phyloP scores from a whole-genome alignment of 2,113 vertebrate genomes.

The Camelus dromedarius region DNA sequence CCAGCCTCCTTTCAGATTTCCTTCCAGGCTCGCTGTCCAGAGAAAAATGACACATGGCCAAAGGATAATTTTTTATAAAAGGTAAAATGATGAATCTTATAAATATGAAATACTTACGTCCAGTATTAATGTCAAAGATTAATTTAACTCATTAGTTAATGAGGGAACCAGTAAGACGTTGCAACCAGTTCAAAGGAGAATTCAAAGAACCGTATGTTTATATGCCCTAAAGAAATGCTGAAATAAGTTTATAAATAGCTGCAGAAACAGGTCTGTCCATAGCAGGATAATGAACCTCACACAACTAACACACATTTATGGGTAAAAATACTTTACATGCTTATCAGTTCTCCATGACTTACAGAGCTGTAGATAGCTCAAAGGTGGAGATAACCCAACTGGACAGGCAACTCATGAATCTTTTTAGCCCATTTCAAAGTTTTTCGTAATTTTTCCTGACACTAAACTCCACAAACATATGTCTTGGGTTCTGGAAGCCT shows the following conservation, averaged over 20 bases:
- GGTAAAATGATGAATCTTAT: background rate
- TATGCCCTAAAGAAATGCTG: background rate
- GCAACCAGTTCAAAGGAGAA: background rate
- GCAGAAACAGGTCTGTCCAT: background rate
- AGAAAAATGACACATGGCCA: background rate
- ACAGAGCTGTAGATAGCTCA: background rate
- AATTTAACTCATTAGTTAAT: background rate
- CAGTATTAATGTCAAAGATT: background rate
- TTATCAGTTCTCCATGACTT: background rate
- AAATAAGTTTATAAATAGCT: background rate
- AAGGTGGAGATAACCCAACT: background rate
- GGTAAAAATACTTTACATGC: background rate
- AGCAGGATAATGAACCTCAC: background rate
- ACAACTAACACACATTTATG: rapidly evolving
- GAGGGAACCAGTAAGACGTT: background rate
- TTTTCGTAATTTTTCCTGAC: background rate
- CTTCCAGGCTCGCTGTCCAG: background rate
- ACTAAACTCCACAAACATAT: background rate
- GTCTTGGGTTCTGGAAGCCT: background rate
- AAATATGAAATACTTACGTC: background rate
- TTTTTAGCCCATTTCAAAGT: background rate
- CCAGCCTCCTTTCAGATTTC: background rate
- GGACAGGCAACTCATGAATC: too few species aligned
- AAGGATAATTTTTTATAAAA: background rate
- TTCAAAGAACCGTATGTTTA: background rate